Percentiles rank a stretch among this genome's conserved stretches.
Conservation (phyloP, 2,888 invertebrate species). For the Diloba caeruleocephala region DNA sequence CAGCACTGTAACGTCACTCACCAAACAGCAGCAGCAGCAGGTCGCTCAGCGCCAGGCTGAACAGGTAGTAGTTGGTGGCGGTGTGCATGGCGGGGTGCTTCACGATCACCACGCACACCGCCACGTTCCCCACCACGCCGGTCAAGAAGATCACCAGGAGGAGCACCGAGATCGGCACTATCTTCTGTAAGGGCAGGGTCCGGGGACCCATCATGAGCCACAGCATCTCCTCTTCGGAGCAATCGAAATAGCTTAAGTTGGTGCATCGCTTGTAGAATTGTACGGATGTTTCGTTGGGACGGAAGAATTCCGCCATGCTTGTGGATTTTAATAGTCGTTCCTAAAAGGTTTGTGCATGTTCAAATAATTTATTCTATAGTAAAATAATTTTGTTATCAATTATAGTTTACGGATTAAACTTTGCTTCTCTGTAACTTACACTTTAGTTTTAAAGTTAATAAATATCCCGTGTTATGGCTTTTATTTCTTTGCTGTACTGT, state of each 20-base stretch:
- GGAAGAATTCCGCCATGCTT: slow-evolving; percentile 63
- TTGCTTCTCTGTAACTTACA: too few species aligned
- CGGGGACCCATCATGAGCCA: slow-evolving; percentile 90
- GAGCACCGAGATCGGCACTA: slow-evolving; percentile 90
- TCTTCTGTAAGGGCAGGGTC: slow-evolving; percentile 87
- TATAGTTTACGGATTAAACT: too few species aligned
- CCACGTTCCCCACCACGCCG: slow-evolving; percentile 94
- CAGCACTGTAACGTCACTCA: slow-evolving; percentile 80
- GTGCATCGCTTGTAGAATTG: slow-evolving; percentile 78
- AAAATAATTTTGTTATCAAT: too few species aligned
- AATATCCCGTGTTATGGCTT: too few species aligned
- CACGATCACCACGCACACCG: slow-evolving; percentile 95
- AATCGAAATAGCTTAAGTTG: slow-evolving; percentile 85
- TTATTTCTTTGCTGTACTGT: too few species aligned
- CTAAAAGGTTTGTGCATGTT: slow-evolving; percentile 1
- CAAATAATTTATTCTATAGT: neutral
- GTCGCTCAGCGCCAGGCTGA: slow-evolving; percentile 96
- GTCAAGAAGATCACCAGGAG: slow-evolving; percentile 94
- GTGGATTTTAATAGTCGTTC: neutral
- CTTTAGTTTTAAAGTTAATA: too few species aligned
- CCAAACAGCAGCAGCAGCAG: slow-evolving; percentile 94
- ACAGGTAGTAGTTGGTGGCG: slow-evolving; percentile 97
- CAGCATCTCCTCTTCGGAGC: slow-evolving; percentile 90
- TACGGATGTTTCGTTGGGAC: slow-evolving; percentile 69
- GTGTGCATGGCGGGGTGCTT: slow-evolving; percentile 95